Percentiles rank a stretch among this genome's conserved stretches.
These are phyloP conservation scores for Holothuria glaberrima DNA, from an alignment of 35 echinoderm and acorn worm species.

Conservation along the genomic window DNA sequence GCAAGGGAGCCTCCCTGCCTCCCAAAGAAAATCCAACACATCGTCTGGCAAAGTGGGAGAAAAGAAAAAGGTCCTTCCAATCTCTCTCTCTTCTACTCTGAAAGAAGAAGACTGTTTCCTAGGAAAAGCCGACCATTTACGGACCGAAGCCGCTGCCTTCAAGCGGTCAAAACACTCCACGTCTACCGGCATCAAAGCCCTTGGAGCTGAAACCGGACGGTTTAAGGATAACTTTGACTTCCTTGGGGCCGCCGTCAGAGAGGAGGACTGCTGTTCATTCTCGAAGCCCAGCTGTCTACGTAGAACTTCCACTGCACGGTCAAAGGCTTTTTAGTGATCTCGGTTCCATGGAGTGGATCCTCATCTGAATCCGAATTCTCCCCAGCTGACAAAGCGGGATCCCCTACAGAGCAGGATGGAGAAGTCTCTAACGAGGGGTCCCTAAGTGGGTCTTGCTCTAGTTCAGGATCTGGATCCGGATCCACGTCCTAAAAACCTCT, in stretches of 20 bases:
- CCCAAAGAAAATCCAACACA: neutral
- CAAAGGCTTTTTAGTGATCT: neutral
- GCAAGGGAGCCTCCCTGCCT: neutral
- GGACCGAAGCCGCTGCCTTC: neutral
- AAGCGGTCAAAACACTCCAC: neutral
- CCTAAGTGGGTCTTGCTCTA: too few species aligned
- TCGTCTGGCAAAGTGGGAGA: neutral
- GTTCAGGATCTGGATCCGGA: too few species aligned
- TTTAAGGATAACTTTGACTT: neutral
- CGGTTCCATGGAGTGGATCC: neutral
- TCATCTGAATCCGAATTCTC: neutral
- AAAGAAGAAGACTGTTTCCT: neutral
- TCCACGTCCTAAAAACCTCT: too few species aligned
- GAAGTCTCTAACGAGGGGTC: too few species aligned
- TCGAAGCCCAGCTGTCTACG: neutral
- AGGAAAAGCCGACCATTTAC: neutral
- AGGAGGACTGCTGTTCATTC: neutral
- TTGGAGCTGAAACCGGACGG: neutral
- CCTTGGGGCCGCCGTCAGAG: neutral
- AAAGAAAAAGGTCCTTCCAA: neutral
- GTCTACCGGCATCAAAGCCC: neutral
- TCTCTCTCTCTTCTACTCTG: neutral
- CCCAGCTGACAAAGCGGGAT: too few species aligned
- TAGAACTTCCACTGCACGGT: neutral
- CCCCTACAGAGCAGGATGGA: too few species aligned